These are phyloP conservation scores for Oncorhynchus mykiss DNA, from an alignment of 2,113 vertebrate species.

Conservation along the genomic window DNA sequence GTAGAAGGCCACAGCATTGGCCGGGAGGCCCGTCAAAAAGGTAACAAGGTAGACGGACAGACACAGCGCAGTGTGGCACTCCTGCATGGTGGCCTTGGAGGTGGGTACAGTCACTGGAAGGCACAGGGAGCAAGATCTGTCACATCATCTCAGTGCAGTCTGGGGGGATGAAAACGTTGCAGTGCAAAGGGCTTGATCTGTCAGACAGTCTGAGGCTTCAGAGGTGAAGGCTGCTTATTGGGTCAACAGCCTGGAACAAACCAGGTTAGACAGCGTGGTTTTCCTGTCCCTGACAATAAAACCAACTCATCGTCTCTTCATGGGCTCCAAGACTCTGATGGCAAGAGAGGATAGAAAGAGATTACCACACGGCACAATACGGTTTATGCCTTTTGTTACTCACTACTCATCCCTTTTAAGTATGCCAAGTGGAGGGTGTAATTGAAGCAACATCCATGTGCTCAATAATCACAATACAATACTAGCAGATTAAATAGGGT, in stretches of 20 bases:
- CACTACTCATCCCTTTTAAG: too few relatives aligned
- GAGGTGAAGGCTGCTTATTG: conserved; percentile 39
- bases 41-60: conserved; percentile 80
- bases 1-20: conserved; percentile 83
- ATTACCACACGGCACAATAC: conserved; percentile 34
- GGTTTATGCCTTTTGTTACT: too few relatives aligned
- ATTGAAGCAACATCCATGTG: too few relatives aligned
- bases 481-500: too few relatives aligned
- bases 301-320: conserved; percentile 50
- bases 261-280: conserved; percentile 39
- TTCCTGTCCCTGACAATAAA: conserved; percentile 52
- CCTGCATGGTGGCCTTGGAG: conserved; percentile 45
- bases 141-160: conserved; percentile 35
- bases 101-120: conserved; percentile 3
- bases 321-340: conserved; percentile 53
- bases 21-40: conserved; percentile 80
- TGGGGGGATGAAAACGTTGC: conserved; percentile 6
- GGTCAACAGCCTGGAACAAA: conserved; percentile 60
- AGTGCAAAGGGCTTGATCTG: conserved; percentile 33
- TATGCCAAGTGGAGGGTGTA: too few relatives aligned
- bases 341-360: conserved; percentile 54
- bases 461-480: too few relatives aligned
- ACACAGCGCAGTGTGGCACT: conserved; percentile 59
- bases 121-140: conserved; percentile 28
- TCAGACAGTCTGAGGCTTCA: conserved; percentile 22